Percentiles rank a stretch among this genome's conserved stretches.
Conservation (phyloP, 2,113 vertebrate species). For the Marcusenius ussheri region DNA sequence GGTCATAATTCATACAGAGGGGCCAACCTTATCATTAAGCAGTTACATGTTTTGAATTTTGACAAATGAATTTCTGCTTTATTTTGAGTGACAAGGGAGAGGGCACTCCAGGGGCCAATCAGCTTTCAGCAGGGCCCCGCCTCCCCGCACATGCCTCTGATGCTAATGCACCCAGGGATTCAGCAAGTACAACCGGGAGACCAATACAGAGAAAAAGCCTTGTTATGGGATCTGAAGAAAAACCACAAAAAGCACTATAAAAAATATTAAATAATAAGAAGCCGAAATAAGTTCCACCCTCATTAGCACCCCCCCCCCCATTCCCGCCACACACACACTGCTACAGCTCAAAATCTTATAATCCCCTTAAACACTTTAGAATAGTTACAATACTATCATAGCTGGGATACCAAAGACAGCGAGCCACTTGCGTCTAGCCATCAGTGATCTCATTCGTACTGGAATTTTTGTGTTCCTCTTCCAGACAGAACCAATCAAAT, state of each 20-base stretch:
- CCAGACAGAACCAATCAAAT: neutral
- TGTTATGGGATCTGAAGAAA: neutral
- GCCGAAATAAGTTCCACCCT: neutral
- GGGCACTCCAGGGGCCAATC: neutral
- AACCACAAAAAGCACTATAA: neutral
- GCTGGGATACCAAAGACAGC: neutral
- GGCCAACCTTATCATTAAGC: neutral
- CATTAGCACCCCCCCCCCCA: neutral
- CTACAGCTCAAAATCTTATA: neutral
- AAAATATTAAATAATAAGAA: neutral
- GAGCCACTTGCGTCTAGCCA: neutral
- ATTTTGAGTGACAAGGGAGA: neutral
- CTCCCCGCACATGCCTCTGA: neutral
- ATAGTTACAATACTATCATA: neutral
- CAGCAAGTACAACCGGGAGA: neutral
- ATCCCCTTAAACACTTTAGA: neutral
- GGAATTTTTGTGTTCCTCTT: neutral
- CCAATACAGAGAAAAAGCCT: neutral
- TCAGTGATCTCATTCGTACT: neutral
- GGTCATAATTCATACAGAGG: neutral
- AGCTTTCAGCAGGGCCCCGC: neutral
- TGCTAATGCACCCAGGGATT: neutral
- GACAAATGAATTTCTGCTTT: neutral
- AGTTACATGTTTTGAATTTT: neutral
- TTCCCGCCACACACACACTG: neutral